Percentiles rank a stretch among this genome's conserved stretches.
Conservation (phyloP, 2,113 vertebrate species). For the Shinisaurus crocodilurus region DNA sequence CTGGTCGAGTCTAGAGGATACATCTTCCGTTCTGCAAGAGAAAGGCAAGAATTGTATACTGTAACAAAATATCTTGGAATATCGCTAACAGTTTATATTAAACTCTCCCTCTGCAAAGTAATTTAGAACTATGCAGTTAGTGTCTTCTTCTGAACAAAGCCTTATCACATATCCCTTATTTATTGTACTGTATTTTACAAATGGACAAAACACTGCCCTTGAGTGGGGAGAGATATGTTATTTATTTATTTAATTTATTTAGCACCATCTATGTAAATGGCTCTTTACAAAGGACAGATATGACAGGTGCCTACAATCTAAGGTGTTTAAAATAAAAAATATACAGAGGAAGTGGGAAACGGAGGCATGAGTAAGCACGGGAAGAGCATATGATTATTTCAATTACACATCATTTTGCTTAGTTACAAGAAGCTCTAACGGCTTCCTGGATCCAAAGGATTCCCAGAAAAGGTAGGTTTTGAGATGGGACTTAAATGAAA, state of each 20-base stretch:
- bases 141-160: not conserved
- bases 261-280: not conserved
- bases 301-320: not conserved
- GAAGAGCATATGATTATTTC: too few relatives aligned
- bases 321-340: not conserved
- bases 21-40: constrained; percentile 80
- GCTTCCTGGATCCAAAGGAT: too few relatives aligned
- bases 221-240: too few relatives aligned
- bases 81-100: not conserved
- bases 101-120: too few relatives aligned
- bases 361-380: too few relatives aligned
- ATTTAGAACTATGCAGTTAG: not conserved
- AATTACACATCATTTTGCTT: too few relatives aligned
- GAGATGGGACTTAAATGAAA: too few relatives aligned
- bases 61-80: not conserved
- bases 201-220: too few relatives aligned
- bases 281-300: not conserved
- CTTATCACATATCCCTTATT: not conserved
- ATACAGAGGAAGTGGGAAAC: not conserved
- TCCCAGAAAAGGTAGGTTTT: too few relatives aligned
- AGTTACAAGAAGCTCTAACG: too few relatives aligned
- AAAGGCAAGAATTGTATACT: constrained; percentile 27
- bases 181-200: too few relatives aligned
- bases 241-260: too few relatives aligned
- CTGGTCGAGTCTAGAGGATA: constrained; percentile 87